A percentile compares a stretch with the other conserved stretches of the same genome.
These are phyloP conservation scores for Loripinus fragilis DNA, from an alignment of 2,888 invertebrate species.

Conservation along the genomic window DNA sequence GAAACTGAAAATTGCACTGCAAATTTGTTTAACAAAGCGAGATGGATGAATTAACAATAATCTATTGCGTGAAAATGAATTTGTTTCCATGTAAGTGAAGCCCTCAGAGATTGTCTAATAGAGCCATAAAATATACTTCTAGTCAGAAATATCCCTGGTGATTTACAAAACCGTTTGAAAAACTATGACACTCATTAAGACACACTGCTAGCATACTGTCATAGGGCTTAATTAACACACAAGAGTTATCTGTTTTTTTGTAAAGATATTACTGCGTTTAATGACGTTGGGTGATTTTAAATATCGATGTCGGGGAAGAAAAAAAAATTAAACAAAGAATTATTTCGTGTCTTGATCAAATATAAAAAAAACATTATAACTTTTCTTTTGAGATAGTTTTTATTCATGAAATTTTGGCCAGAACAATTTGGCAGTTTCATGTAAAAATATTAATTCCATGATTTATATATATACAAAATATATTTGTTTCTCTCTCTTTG, in stretches of 20 bases:
- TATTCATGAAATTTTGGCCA: too few species aligned
- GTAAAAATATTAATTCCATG: too few species aligned
- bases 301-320: too few species aligned
- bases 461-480: too few species aligned
- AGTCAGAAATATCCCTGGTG: constrained; percentile 11
- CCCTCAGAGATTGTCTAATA: constrained; percentile 4
- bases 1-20: constrained; percentile 15
- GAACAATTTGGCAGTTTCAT: too few species aligned
- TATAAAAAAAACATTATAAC: too few species aligned
- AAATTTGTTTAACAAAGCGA: constrained; percentile 20
- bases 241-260: background rate
- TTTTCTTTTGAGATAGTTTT: too few species aligned
- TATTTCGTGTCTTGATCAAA: too few species aligned
- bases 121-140: constrained; percentile 20
- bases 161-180: constrained; percentile 9
- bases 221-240: constrained; percentile 11
- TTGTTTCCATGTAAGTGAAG: constrained; percentile 15
- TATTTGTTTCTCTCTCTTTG: too few species aligned
- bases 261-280: constrained; percentile 1
- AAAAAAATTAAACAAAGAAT: too few species aligned
- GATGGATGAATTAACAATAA: constrained; percentile 14
- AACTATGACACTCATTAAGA: constrained; percentile 4
- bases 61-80: constrained; percentile 21
- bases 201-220: constrained; percentile 1
- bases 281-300: constrained; percentile 3